These are phyloP conservation scores for Alloscopus bannaensis DNA, from an alignment of 2,888 invertebrate species.

Conservation along the genomic window DNA sequence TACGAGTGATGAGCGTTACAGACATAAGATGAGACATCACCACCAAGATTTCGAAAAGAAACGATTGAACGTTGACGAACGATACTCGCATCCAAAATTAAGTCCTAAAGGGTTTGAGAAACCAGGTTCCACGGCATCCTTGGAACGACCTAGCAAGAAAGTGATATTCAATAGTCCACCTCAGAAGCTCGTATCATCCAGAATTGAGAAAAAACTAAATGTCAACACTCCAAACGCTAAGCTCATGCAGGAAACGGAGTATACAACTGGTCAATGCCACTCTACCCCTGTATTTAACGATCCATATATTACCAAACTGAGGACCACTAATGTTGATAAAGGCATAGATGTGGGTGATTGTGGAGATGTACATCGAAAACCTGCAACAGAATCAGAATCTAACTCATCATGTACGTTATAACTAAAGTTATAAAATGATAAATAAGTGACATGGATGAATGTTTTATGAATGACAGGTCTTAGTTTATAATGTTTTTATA, in stretches of 20 bases:
- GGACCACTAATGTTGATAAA: background rate
- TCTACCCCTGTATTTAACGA: slow-evolving; percentile 16
- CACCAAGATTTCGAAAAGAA: slow-evolving; percentile 45
- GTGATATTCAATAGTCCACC: slow-evolving; percentile 24
- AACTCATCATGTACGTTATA: too few relatives aligned
- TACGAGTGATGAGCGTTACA: slow-evolving; percentile 9
- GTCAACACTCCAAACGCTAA: background rate
- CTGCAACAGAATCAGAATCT: too few relatives aligned
- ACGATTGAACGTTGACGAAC: slow-evolving; percentile 33
- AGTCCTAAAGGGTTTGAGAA: slow-evolving; percentile 5
- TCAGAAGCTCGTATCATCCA: background rate
- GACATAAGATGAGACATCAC: slow-evolving; percentile 10
- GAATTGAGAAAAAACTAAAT: background rate
- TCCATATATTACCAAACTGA: background rate
- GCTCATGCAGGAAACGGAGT: too few relatives aligned
- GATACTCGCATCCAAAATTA: slow-evolving; percentile 22
- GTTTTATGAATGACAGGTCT: too few relatives aligned
- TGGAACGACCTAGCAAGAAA: slow-evolving; percentile 22
- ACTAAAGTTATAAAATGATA: too few relatives aligned
- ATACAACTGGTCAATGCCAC: slow-evolving; percentile 7
- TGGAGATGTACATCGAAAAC: too few relatives aligned
- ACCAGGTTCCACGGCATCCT: slow-evolving; percentile 7
- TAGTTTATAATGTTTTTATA: too few relatives aligned
- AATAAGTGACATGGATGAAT: too few relatives aligned
- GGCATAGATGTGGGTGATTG: too few relatives aligned